Percentiles rank a stretch among this genome's conserved stretches.
These are phyloP conservation scores for Hemicordylus capensis DNA, from an alignment of 2,113 vertebrate genomes.

Conservation along the genomic window DNA sequence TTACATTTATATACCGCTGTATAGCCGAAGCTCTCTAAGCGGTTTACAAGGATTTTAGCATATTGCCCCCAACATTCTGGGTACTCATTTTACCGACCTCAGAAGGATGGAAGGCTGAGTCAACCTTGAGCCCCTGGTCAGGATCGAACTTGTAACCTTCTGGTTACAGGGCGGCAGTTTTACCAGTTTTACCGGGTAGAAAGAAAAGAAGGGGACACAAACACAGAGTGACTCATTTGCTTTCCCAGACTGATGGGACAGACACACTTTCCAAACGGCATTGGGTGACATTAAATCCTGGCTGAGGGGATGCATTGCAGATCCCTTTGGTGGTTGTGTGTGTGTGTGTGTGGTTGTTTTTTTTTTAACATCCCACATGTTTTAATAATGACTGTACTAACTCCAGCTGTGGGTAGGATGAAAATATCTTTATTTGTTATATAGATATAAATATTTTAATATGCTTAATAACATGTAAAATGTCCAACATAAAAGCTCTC, in stretches of 20 bases:
- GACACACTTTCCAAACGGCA: not conserved
- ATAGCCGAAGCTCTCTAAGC: no score
- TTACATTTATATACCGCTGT: no score
- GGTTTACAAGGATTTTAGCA: no score
- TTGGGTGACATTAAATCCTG: not conserved
- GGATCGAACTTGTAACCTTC: no score
- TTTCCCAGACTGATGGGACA: not conserved
- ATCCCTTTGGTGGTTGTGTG: not conserved
- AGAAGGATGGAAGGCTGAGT: no score
- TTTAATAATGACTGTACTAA: not conserved
- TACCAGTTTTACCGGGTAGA: no score
- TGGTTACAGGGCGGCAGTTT: no score
- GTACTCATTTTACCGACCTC: no score
- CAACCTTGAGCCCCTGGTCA: no score
- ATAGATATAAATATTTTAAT: slow-evolving; percentile 20
- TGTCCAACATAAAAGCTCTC: slow-evolving; percentile 16
- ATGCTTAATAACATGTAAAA: slow-evolving; percentile 23
- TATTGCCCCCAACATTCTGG: no score
- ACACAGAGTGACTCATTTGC: rapidly evolving
- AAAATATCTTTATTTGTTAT: slow-evolving; percentile 28
- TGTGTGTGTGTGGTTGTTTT: no score
- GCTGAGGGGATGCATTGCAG: not conserved
- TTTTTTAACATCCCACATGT: not conserved
- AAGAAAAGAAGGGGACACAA: not conserved
- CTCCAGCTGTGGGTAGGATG: not conserved